Base-by-base conservation (phyloP, 1,140 invertebrate species). In the Kradibia gibbosae region DNA sequence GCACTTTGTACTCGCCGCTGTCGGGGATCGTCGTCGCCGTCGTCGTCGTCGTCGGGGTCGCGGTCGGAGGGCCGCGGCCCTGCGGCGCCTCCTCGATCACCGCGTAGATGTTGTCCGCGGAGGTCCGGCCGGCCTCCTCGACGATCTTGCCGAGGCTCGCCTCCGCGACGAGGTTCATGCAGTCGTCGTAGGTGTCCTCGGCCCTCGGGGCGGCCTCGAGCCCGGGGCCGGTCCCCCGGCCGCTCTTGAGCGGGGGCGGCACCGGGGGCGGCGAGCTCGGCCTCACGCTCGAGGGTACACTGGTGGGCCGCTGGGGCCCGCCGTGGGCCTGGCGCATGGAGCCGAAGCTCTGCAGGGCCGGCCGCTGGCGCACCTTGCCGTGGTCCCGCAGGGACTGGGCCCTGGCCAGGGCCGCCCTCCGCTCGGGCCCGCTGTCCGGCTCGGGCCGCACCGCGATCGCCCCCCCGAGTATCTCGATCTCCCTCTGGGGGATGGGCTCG, bases 31-130 rank as follows among this genome's bases (percentile, higher is more conserved):
- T 3, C 42, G 22, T 82, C 79, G 48, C 39, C 3, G n/a, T 5
- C 3, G 4, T 5, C 22, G 4, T 17, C 22, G 4, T 20, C 22
- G 15, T 10, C 53, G n/a, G 4, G 31, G 50, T 36, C 10, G 17
- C 17, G 7, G 17, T 17, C 45, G 8, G 17, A 7, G 45, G 45
- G 17, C 17, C 8, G 17, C 7, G 42, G 83, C n/a, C n/a, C n/a
- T n/a, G n/a, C 81, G 11, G 48, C 11, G 31, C 73, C 22, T 97
- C 96, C 86, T 96, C 95, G 67, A 97, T 97, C 0, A 96, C 94
- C 1, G 96, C 96, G 86, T 97, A 97, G 82, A 97, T 97, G 86
- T 96, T 96, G 84, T 97, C 96, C 39, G 86, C 90, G 4, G 90
- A 89, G 0, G 91, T 90, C 20, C n/a, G n/a, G n/a, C n/a, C n/a